Evolutionary conservation across 2,888 invertebrate genomes (phyloP).

Genomic region (Malachius bipustulatus): DNA sequence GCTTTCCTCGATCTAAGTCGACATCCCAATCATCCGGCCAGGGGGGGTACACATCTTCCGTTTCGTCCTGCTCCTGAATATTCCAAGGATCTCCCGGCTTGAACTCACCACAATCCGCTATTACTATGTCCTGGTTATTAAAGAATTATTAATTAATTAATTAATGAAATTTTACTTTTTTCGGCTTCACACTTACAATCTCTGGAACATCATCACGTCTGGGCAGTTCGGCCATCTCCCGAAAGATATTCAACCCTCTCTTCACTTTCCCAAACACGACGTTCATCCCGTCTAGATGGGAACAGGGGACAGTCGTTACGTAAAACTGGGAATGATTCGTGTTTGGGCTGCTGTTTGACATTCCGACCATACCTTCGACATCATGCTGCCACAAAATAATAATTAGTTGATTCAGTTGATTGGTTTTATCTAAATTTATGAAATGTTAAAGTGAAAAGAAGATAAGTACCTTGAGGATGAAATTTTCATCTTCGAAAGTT

Average conservation of each 20-base stretch:
- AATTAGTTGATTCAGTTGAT: no score
- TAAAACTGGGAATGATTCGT: constrained; percentile 95
- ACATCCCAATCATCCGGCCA: constrained; percentile 63
- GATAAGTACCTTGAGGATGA: constrained; percentile 42
- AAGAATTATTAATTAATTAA: constrained; percentile 5
- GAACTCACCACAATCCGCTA: constrained; percentile 65
- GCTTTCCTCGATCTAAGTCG: constrained; percentile 14
- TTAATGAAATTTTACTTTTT: background rate
- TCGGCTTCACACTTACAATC: constrained; percentile 39
- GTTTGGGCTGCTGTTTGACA: constrained; percentile 72
- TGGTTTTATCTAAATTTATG: no score
- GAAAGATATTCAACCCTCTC: constrained; percentile 58
- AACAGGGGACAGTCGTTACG: constrained; percentile 64
- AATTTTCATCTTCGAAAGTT: constrained; percentile 81
- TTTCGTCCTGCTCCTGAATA: constrained; percentile 55
- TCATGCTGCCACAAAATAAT: constrained; percentile 39
- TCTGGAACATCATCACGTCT: constrained; percentile 47
- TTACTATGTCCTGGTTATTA: constrained; percentile 47
- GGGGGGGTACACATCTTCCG: constrained; percentile 59
- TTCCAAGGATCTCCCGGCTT: constrained; percentile 49
- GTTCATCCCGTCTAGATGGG: constrained; percentile 68
- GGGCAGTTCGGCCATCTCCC: constrained; percentile 55
- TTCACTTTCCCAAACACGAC: constrained; percentile 74
- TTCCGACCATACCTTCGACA: constrained; percentile 55
- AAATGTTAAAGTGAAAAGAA: no score